A percentile compares a stretch with the other conserved stretches of the same genome.
phyloP scores from a whole-genome alignment of 92 coral and sea anemone genomes.

The Zoanthus gigantus region DNA sequence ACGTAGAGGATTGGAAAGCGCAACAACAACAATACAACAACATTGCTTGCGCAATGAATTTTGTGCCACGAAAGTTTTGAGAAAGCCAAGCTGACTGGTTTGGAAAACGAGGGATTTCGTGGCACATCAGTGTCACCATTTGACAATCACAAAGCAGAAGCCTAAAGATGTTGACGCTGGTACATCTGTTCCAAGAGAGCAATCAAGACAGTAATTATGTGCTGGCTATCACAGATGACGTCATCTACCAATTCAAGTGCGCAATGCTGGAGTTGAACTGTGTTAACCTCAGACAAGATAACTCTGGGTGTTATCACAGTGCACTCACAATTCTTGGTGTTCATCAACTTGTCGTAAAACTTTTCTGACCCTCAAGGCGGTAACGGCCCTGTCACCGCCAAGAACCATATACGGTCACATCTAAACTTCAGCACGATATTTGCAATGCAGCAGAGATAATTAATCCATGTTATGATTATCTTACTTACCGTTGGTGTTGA shows the following conservation, averaged over 20 bases:
- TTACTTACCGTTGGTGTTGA: conserved; percentile 64
- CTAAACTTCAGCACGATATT: no score
- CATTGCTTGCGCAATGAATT: conserved; percentile 47
- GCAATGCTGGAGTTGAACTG: not conserved
- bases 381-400: no score
- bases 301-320: conserved; percentile 26
- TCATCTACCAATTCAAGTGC: conserved; percentile 41
- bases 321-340: no score
- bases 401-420: no score
- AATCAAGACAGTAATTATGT: conserved; percentile 61
- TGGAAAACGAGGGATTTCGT: conserved; percentile 36
- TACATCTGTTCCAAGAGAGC: conserved; percentile 52
- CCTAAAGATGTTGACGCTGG: conserved; percentile 47
- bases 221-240: conserved; percentile 49
- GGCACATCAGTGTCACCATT: conserved; percentile 50
- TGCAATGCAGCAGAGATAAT: conserved; percentile 2
- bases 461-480: conserved; percentile 65
- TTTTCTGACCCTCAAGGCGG: no score
- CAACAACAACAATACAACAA: no score
- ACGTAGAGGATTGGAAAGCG: no score
- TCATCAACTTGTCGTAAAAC: no score
- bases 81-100: conserved; percentile 57
- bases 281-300: conserved; percentile 46
- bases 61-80: conserved; percentile 36
- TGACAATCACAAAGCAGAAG: not conserved